phyloP scores from a whole-genome alignment of 2,888 invertebrate genomes.

The Glyphotaelius pellucidus region DNA sequence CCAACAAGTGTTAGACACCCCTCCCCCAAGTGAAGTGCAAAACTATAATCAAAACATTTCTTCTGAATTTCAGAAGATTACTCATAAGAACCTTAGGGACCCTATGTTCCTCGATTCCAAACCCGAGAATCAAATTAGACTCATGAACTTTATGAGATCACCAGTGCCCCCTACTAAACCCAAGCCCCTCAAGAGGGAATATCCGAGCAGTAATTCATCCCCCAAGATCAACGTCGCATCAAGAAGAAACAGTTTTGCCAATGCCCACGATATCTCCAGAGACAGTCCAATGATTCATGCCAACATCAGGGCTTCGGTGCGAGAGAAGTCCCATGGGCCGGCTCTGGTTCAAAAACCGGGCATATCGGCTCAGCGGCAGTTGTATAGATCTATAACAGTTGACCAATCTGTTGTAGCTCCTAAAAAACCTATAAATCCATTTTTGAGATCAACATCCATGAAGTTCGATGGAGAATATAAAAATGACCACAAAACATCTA shows the following conservation, averaged over 20 bases:
- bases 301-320: slow-evolving; percentile 61
- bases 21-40: slow-evolving; percentile 45
- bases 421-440: slow-evolving; percentile 66
- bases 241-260: slow-evolving; percentile 61
- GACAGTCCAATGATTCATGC: slow-evolving; percentile 55
- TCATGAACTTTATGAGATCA: slow-evolving; percentile 22
- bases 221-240: slow-evolving; percentile 52
- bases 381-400: slow-evolving; percentile 60
- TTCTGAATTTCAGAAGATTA: slow-evolving; percentile 43
- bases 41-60: slow-evolving; percentile 42
- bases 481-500: slow-evolving; percentile 43
- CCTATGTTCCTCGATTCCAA: slow-evolving; percentile 36
- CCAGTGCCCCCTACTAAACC: slow-evolving; percentile 47
- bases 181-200: slow-evolving; percentile 57
- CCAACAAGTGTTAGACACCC: slow-evolving; percentile 55
- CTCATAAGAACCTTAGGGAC: slow-evolving; percentile 45
- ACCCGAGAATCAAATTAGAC: slow-evolving; percentile 27
- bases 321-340: slow-evolving; percentile 60
- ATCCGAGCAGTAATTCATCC: slow-evolving; percentile 51
- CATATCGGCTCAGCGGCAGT: slow-evolving; percentile 60
- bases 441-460: slow-evolving; percentile 66
- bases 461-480: slow-evolving; percentile 63
- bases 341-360: slow-evolving; percentile 53
- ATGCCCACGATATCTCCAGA: slow-evolving; percentile 54
- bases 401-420: slow-evolving; percentile 58